Base-by-base conservation (phyloP, 2,113 vertebrate species). In the Pantherophis guttatus region DNA sequence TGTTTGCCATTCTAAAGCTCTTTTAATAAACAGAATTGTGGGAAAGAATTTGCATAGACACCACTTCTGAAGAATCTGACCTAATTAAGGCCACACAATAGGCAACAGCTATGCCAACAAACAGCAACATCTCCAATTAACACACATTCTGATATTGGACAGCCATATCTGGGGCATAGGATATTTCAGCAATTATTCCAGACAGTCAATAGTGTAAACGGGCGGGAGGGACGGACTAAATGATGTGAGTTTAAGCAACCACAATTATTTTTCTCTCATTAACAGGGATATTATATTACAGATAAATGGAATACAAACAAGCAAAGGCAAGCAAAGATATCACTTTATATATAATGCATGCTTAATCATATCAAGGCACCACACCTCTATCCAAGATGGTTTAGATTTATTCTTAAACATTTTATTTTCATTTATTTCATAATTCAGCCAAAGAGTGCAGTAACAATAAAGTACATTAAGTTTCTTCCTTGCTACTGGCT, bases 361-460 rank as follows among this genome's bases (percentile, higher is more conserved):
- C 94, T 89, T 86, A 33, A 58, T 3, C 29, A n/a, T n/a, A 87
- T 13, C 53, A 90, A 70, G 19, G 86, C 52, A 55, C 33, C 15
- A 0, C 8, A 3, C 0, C 39, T 17, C 4, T 53, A 0, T 57
- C 93, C 10, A 59, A 24, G 2, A 2, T 59, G 3, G 0, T n/a
- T 94, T 93, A 0, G 2, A 39, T 13, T 7, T 58, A 1, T 94
- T 94, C 91, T 91, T 50, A 91, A 90, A 90, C n/a, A 19, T 48
- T 70, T 88, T 17, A 85, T 3, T 94, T 93, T 44, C 5, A 65
- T 92, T 93, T 91, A 75, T 6, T 39, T 50, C 23, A 59, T 21
- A 90, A 0, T 85, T 89, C 44, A 95, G 4, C 19, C 53, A 91
- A 50, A 93, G 39, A 24, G 9, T 86, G 29, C 88, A 53, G 33